A percentile compares a stretch with the other conserved stretches of the same genome.
These are phyloP conservation scores for Euschistus heros DNA, from an alignment of 1,140 invertebrate species.

Conservation along the genomic window DNA sequence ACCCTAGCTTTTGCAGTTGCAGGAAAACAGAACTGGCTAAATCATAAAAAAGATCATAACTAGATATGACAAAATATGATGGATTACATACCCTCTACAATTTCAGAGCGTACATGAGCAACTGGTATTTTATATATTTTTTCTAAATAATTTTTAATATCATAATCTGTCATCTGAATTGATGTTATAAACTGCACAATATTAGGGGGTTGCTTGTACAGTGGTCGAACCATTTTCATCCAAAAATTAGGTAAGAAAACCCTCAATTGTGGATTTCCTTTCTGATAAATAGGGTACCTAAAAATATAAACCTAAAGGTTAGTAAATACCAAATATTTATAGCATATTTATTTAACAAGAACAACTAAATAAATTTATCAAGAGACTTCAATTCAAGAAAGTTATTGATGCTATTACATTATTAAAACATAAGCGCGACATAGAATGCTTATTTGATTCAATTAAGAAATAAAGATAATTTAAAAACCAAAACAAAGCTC, in stretches of 20 bases:
- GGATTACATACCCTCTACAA: constrained; percentile 48
- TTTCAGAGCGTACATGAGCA: constrained; percentile 57
- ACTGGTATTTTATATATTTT: constrained; percentile 85
- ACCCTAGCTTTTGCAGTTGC: too few species aligned
- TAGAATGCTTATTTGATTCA: too few species aligned
- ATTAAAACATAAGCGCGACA: too few species aligned
- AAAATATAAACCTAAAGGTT: constrained; percentile 24
- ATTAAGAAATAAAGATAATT: too few species aligned
- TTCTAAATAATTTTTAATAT: constrained; percentile 85
- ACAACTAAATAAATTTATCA: too few species aligned
- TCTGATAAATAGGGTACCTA: constrained; percentile 79
- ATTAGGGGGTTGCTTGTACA: constrained; percentile 52
- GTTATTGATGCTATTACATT: too few species aligned
- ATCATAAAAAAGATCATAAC: too few species aligned
- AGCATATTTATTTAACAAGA: too few species aligned
- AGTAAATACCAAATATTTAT: too few species aligned
- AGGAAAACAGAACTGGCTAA: background rate
- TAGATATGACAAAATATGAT: too few species aligned
- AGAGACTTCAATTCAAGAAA: too few species aligned
- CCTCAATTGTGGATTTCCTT: constrained; percentile 78
- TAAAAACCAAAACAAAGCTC: too few species aligned
- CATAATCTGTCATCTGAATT: constrained; percentile 75
- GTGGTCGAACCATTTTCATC: constrained; percentile 74
- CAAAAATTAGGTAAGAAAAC: constrained; percentile 89
- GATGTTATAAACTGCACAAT: constrained; percentile 74